A percentile compares a stretch with the other conserved stretches of the same genome.
Evolutionary conservation across 2,113 vertebrate genomes (phyloP).

Genomic region (Chrysochloris asiatica): DNA sequence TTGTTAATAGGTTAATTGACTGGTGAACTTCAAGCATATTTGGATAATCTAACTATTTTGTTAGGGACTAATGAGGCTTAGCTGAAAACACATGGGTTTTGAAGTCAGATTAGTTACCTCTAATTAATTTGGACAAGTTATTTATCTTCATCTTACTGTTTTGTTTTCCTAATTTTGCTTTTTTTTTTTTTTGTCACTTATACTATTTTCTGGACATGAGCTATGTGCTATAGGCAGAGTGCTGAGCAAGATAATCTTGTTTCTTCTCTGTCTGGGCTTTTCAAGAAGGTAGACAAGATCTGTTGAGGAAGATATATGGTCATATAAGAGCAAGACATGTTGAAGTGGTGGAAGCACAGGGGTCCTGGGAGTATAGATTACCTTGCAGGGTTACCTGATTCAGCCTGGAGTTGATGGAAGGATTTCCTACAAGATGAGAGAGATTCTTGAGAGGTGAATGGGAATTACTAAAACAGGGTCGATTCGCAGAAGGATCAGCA

Average conservation of each 20-base stretch:
- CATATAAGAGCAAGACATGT: accelerated
- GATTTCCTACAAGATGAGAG: background rate
- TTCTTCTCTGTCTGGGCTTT: background rate
- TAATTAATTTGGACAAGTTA: conserved; percentile 14
- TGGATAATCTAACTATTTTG: conserved; percentile 25
- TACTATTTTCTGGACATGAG: background rate
- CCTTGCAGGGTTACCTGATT: background rate
- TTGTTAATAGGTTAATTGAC: conserved; percentile 18
- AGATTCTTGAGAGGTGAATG: background rate
- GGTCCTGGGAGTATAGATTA: background rate
- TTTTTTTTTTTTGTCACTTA: background rate
- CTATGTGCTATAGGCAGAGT: background rate
- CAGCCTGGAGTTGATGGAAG: background rate
- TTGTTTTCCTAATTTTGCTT: background rate
- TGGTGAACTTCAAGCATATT: background rate
- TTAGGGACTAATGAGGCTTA: background rate
- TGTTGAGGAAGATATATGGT: accelerated
- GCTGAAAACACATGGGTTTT: background rate
- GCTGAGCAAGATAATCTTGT: background rate
- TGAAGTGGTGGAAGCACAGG: background rate
- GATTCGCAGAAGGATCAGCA: background rate
- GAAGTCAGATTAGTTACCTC: conserved; percentile 4
- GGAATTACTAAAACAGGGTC: background rate
- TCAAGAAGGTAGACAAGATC: background rate
- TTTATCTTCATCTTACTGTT: background rate